Evolutionary conservation across 2,797 vertebrate genomes (phyloP).

Genomic region (Catamblyrhynchus diadema): DNA sequence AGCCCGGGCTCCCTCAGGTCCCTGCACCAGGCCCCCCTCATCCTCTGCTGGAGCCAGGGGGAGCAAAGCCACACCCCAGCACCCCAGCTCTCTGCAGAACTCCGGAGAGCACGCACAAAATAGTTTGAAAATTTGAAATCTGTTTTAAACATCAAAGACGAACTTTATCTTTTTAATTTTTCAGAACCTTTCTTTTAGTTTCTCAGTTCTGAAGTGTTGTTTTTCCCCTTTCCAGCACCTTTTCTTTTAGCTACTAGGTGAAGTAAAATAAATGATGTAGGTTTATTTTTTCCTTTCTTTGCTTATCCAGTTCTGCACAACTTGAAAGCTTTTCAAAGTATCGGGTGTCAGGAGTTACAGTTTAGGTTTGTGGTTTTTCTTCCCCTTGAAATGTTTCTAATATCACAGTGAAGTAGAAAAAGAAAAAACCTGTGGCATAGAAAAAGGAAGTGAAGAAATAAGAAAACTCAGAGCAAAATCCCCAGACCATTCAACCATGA

Average conservation of each 20-base stretch:
- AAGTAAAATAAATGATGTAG: slow-evolving; percentile 47
- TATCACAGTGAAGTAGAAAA: slow-evolving; percentile 1
- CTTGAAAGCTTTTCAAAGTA: slow-evolving; percentile 59
- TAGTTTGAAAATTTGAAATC: background rate
- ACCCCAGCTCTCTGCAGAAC: background rate
- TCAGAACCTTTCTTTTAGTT: slow-evolving; percentile 35
- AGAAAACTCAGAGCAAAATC: slow-evolving; percentile 11
- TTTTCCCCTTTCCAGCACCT: background rate
- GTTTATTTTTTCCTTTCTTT: slow-evolving; percentile 49
- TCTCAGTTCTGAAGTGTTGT: background rate
- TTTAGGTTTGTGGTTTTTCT: slow-evolving; percentile 26
- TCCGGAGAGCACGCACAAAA: background rate
- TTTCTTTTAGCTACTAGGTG: slow-evolving; percentile 20
- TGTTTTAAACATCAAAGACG: background rate
- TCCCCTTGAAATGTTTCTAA: slow-evolving; percentile 32
- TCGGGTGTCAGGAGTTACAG: slow-evolving; percentile 22
- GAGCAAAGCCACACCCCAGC: background rate
- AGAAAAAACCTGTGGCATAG: background rate
- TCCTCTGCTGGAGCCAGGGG: background rate
- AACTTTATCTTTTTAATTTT: slow-evolving; percentile 43
- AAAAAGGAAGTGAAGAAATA: slow-evolving; percentile 28
- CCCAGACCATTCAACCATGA: background rate
- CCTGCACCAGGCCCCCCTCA: background rate
- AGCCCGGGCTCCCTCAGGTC: background rate
- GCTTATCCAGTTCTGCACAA: slow-evolving; percentile 34